Evolutionary conservation across 2,888 invertebrate species (phyloP), one percentile per base, ranked within the genome.

Genomic region (Volucella zonaria): DNA sequence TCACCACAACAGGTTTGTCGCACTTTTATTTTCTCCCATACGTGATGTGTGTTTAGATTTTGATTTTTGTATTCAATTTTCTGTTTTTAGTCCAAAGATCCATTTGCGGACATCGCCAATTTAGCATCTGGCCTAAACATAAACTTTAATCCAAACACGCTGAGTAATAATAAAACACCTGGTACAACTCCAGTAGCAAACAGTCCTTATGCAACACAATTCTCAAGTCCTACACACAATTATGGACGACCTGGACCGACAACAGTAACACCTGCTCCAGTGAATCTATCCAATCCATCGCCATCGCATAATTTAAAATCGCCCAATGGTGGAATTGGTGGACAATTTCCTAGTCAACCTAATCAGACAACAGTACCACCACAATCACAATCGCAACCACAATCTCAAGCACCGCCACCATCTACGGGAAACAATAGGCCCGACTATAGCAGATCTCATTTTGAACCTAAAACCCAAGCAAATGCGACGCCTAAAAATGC

Each of bases 61-160:
- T 45, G 10, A 18, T 23, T 2, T 10, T 45, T 10, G 12, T 1
- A 14, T 45, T 3, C 14, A 11, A 54, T 15, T 42, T 52, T 68
- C 31, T 67, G 9, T 47, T 87, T 86, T 54, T 70, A 90, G 89
- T 76, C 89, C 12, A 92, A 92, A 87, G 96, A 96, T 91, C 95
- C 96, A 4, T 96, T 96, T 90, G 95, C 95, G 1, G 96, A 96
- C 89, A 93, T 96, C 40, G 95, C 94, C 74, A 92, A 92, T 86
- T 87, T 93, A 75, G 91, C 91, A 10, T 90, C 91, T 8, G 90
- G 90, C 18, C 88, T 92, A 14, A 91, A 92, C 81, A 90, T 92
- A 38, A 91, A 90, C 83, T 92, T 92, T 82, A 89, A 90, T 80
- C 89, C 91, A n/a, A 90, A 88, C 80, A 89, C 90, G 10, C 87